phyloP scores from a whole-genome alignment of 1,140 invertebrate genomes.

The Notospermus geniculatus region DNA sequence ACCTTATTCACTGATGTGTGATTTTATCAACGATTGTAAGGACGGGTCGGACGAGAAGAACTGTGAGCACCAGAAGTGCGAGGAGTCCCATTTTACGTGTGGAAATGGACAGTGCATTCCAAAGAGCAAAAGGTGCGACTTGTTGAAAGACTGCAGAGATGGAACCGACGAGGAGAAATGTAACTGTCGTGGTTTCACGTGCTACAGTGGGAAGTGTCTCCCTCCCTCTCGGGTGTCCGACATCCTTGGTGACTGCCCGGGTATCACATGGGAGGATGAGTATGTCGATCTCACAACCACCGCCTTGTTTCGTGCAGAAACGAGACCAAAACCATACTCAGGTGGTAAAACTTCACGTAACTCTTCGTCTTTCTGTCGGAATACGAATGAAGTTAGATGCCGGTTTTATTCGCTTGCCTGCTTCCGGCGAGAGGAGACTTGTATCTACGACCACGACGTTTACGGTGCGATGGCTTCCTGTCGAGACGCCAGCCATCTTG shows the following conservation, averaged over 20 bases:
- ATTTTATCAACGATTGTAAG: background rate
- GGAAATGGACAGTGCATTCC: background rate
- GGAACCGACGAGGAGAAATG: background rate
- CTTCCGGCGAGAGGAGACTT: slow-evolving; percentile 3
- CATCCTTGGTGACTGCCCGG: too few relatives aligned
- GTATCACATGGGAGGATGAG: too few relatives aligned
- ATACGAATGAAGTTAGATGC: background rate
- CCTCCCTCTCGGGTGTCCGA: too few relatives aligned
- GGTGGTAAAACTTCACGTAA: too few relatives aligned
- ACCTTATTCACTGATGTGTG: background rate
- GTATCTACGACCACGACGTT: slow-evolving; percentile 1
- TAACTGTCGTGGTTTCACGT: background rate
- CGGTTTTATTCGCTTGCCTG: background rate
- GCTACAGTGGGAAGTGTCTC: slow-evolving; percentile 1
- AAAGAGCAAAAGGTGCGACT: background rate
- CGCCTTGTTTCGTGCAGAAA: too few relatives aligned
- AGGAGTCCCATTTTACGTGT: background rate
- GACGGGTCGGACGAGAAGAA: background rate
- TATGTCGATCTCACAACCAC: too few relatives aligned
- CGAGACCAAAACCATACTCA: too few relatives aligned
- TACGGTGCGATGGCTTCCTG: background rate
- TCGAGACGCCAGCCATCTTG: slow-evolving; percentile 4
- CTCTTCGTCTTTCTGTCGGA: too few relatives aligned
- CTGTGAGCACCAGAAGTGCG: background rate
- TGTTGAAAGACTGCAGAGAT: background rate